Evolutionary conservation across 2,888 invertebrate species (phyloP).

Genomic region (Tiliacea aurago): DNA sequence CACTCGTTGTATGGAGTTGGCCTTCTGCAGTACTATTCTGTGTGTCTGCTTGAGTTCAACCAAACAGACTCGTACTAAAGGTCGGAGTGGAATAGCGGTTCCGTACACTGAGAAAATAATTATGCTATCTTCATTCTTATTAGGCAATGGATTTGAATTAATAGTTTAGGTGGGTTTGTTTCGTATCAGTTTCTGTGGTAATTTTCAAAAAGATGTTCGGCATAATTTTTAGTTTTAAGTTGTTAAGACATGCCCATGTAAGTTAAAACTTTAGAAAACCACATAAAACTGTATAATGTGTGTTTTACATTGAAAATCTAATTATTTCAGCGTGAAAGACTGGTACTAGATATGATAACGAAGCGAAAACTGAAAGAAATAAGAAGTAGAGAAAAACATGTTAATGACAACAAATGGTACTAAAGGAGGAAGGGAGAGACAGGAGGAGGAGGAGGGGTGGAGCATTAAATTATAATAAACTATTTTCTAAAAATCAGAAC

Average conservation of each 20-base stretch:
- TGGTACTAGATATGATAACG: not conserved
- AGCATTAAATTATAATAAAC: too few species aligned
- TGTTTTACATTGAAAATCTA: not conserved
- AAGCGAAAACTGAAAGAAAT: not conserved
- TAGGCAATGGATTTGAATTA: slow-evolving; percentile 46
- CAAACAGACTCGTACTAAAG: slow-evolving; percentile 53
- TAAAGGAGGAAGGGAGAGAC: not conserved
- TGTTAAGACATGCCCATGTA: not conserved
- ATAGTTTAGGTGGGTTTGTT: slow-evolving; percentile 16
- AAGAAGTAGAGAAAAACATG: not conserved
- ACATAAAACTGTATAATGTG: not conserved
- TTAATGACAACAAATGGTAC: not conserved
- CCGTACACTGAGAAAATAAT: slow-evolving; percentile 50
- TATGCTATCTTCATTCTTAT: slow-evolving; percentile 45
- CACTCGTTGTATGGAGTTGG: not conserved
- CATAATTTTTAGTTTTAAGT: not conserved
- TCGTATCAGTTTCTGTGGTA: slow-evolving; percentile 1
- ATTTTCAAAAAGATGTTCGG: not conserved
- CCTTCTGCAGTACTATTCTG: slow-evolving; percentile 17
- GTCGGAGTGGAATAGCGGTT: slow-evolving; percentile 56
- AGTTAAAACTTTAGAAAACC: too few species aligned
- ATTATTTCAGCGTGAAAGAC: too few species aligned
- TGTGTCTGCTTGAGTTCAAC: slow-evolving; percentile 63
- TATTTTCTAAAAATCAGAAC: too few species aligned
- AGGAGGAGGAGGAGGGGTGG: too few species aligned